Evolutionary conservation across 2,113 vertebrate species (phyloP).

Genomic region (Odocoileus virginianus): DNA sequence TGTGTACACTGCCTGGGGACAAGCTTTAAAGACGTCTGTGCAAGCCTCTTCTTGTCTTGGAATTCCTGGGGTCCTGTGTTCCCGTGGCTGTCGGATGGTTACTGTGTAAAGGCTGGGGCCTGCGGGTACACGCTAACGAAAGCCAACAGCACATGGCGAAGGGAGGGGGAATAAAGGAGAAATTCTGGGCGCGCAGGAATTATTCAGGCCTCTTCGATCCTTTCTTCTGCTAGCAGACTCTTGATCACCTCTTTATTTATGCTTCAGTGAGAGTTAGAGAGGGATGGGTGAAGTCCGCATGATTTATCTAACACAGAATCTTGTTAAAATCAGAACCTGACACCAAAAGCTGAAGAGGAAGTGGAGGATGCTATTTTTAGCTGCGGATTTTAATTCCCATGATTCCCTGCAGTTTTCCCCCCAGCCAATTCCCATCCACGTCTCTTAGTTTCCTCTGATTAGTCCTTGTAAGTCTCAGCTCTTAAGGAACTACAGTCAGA

Average conservation of each 20-base stretch:
- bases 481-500: too few species aligned
- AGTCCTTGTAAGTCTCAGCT: neutral
- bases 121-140: neutral
- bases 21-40: neutral
- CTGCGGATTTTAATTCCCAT: neutral
- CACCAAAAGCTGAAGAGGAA: neutral
- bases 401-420: too few species aligned
- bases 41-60: neutral
- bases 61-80: neutral
- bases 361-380: neutral
- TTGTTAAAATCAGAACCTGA: neutral
- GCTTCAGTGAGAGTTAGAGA: neutral
- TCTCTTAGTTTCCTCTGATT: neutral
- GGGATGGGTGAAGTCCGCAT: neutral
- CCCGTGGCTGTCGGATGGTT: accelerated
- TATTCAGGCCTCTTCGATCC: neutral
- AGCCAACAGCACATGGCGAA: accelerated
- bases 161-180: neutral
- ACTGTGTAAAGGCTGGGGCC: neutral
- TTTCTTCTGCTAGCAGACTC: neutral
- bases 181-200: neutral
- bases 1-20: neutral
- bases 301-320: neutral
- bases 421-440: accelerated
- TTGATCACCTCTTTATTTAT: neutral